Conservation (phyloP, 2,797 vertebrate genomes). For the Macropus fuliginosus region DNA sequence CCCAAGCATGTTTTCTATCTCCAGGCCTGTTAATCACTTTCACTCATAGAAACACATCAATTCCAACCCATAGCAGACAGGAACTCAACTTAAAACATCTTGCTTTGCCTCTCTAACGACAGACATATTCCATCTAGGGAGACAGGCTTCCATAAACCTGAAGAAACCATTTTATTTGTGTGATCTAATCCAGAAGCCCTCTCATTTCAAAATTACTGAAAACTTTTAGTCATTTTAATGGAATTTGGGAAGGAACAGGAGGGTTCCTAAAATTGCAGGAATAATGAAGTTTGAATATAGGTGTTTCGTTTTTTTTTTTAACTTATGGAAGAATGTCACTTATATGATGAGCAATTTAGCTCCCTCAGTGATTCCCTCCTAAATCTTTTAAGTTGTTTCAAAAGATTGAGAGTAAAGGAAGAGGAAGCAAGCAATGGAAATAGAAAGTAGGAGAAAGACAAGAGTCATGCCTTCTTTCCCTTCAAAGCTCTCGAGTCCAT, state of each 20-base stretch:
- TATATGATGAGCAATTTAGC: conserved; percentile 34
- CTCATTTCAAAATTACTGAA: conserved; percentile 32
- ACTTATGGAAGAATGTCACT: neutral
- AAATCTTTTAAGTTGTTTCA: conserved; percentile 49
- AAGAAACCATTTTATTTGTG: conserved; percentile 7
- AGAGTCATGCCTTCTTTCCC: neutral
- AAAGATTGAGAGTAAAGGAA: conserved; percentile 15
- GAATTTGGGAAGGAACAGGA: neutral
- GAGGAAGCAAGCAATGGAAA: neutral
- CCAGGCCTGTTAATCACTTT: neutral
- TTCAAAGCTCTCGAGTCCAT: neutral
- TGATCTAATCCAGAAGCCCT: conserved; percentile 32
- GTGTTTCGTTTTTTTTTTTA: neutral
- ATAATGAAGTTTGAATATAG: conserved; percentile 39
- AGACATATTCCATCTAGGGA: conserved; percentile 5
- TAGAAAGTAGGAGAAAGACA: neutral
- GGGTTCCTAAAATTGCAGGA: conserved; percentile 10
- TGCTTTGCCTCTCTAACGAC: neutral
- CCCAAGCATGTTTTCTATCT: neutral
- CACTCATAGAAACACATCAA: neutral
- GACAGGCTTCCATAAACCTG: conserved; percentile 12
- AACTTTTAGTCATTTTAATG: conserved; percentile 24
- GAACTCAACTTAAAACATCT: neutral
- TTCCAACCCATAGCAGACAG: too few species aligned
- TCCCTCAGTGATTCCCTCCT: conserved; percentile 3